phyloP scores from a whole-genome alignment of 2,797 vertebrate species.

The Carcharodon carcharias region DNA sequence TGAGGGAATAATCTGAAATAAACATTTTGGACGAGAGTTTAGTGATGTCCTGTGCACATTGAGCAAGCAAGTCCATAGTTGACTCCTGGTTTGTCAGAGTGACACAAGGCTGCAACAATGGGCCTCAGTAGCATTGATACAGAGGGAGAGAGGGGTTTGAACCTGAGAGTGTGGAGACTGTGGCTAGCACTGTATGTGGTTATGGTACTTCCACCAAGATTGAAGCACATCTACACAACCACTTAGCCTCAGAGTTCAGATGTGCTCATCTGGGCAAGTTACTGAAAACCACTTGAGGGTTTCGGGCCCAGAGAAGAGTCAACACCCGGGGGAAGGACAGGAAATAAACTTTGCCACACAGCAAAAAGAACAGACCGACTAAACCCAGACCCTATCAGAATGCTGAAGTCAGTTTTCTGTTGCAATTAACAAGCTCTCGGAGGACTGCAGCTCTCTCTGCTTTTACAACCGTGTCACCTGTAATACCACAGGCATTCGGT shows the following conservation, averaged over 20 bases:
- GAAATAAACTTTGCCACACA: no score
- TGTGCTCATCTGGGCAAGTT: neutral
- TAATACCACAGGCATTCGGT: neutral
- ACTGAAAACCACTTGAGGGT: neutral
- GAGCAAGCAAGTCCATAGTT: neutral
- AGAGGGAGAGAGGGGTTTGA: no score
- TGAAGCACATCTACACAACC: neutral
- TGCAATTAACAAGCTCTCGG: neutral
- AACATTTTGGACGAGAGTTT: neutral
- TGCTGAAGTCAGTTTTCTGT: neutral
- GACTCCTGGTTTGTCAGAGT: no score
- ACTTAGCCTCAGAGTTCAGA: neutral
- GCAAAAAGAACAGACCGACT: neutral
- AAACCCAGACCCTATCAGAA: neutral
- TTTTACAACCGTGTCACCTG: neutral
- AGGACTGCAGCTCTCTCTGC: neutral
- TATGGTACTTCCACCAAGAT: neutral
- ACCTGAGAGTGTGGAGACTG: no score
- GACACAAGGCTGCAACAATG: no score
- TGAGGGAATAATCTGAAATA: neutral
- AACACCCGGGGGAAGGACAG: neutral
- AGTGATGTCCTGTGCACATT: neutral
- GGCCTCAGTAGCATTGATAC: no score
- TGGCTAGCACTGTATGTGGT: neutral
- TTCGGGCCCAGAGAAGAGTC: neutral